Percentiles rank a stretch among this genome's conserved stretches.
Conservation (phyloP, 2,113 vertebrate genomes). For the Gobiocypris rarus region DNA sequence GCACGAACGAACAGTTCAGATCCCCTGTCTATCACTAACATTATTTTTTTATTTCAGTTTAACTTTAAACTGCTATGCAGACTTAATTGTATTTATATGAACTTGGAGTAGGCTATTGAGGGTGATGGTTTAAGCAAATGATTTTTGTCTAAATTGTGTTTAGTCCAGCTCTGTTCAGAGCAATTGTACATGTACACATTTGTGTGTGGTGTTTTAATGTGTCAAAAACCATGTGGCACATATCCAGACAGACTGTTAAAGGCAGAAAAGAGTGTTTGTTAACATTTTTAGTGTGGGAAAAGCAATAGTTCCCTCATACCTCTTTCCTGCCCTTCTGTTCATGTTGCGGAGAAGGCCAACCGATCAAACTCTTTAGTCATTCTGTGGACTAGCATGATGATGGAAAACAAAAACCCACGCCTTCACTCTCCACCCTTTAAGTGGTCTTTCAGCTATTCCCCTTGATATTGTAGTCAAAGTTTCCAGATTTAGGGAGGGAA, state of each 20-base stretch:
- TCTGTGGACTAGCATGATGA: slow-evolving; percentile 47
- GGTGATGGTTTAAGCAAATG: neutral
- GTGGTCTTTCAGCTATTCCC: slow-evolving; percentile 51
- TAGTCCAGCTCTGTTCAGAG: neutral
- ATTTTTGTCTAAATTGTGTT: neutral
- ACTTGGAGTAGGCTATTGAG: neutral
- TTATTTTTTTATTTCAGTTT: neutral
- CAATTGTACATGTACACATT: neutral
- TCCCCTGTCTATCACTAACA: neutral
- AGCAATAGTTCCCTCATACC: slow-evolving; percentile 18
- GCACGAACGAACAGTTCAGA: slow-evolving; percentile 6
- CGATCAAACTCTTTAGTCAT: slow-evolving; percentile 48
- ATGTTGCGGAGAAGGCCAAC: slow-evolving; percentile 28
- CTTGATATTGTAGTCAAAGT: slow-evolving; percentile 54
- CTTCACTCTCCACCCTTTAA: slow-evolving; percentile 49
- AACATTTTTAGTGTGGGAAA: slow-evolving; percentile 45
- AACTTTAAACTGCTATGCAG: neutral
- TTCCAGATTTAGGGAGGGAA: slow-evolving; percentile 56
- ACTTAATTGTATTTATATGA: neutral
- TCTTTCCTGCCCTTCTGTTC: slow-evolving; percentile 34
- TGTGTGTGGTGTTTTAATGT: neutral
- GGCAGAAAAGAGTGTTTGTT: neutral
- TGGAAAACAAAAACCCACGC: slow-evolving; percentile 49
- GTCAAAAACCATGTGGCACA: neutral
- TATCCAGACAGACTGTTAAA: neutral